Conservation (phyloP, 2,797 vertebrate genomes). For the Sciaenops ocellatus region DNA sequence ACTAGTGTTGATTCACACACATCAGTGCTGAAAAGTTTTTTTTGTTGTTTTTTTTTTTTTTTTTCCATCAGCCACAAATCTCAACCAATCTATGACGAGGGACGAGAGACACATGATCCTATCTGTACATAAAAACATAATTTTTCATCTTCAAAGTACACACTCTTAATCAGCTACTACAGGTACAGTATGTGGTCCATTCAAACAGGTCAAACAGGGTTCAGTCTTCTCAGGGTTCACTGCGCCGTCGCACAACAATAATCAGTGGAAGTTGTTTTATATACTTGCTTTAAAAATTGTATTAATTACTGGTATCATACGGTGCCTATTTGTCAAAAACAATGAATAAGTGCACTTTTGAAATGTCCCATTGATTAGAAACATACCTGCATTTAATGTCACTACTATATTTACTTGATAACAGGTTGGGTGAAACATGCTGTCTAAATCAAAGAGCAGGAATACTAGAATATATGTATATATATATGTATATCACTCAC, state of each 20-base stretch:
- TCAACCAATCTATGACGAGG: slow-evolving; percentile 24
- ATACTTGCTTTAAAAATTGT: slow-evolving; percentile 26
- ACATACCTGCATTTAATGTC: slow-evolving; percentile 41
- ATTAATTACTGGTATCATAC: slow-evolving; percentile 17
- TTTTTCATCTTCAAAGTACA: slow-evolving; percentile 24
- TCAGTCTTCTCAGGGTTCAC: slow-evolving; percentile 15
- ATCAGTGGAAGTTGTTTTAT: neutral
- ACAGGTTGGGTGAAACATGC: slow-evolving; percentile 55
- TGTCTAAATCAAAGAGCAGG: slow-evolving; percentile 36
- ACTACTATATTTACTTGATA: slow-evolving; percentile 26
- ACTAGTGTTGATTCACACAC: slow-evolving; percentile 3
- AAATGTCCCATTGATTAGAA: slow-evolving; percentile 54
- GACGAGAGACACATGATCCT: slow-evolving; percentile 19
- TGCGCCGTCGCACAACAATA: slow-evolving; percentile 14
- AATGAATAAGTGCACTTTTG: slow-evolving; percentile 75
- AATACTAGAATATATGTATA: slow-evolving; percentile 4
- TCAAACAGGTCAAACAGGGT: slow-evolving; percentile 13
- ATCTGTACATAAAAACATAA: slow-evolving; percentile 10
- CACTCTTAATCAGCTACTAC: slow-evolving; percentile 24
- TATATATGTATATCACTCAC: slow-evolving; percentile 9
- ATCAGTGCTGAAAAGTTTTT: slow-evolving; percentile 21
- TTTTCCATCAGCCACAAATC: slow-evolving; percentile 36
- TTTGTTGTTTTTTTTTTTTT: slow-evolving; percentile 13
- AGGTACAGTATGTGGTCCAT: slow-evolving; percentile 40
- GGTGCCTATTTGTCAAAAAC: slow-evolving; percentile 49